These are phyloP conservation scores for Sturnus vulgaris DNA, from an alignment of 2,113 vertebrate species.

Conservation along the genomic window DNA sequence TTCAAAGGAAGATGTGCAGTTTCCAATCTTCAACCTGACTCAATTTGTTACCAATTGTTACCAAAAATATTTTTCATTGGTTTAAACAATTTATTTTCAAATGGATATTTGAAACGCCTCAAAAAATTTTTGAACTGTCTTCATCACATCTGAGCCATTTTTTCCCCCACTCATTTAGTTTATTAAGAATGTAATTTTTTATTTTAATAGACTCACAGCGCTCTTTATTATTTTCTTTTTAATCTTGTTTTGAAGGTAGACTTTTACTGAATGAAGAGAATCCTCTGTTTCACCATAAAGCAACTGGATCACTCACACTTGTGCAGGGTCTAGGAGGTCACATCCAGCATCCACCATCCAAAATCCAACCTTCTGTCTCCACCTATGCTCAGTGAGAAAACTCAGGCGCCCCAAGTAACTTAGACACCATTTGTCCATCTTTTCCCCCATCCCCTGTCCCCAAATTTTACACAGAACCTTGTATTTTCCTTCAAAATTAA, in stretches of 20 bases:
- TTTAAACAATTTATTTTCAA: background rate
- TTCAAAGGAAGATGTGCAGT: background rate
- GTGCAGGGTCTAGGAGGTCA: background rate
- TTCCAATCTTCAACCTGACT: background rate
- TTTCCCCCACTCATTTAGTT: background rate
- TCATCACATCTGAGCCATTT: background rate
- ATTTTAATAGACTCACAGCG: background rate
- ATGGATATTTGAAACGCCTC: background rate
- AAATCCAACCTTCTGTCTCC: background rate
- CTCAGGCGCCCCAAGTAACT: background rate
- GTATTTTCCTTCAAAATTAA: background rate
- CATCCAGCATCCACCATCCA: background rate
- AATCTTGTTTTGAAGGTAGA: background rate
- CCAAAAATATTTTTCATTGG: background rate
- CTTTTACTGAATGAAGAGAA: background rate
- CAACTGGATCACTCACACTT: background rate
- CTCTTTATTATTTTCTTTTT: background rate
- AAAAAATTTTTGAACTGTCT: background rate
- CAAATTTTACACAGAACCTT: background rate
- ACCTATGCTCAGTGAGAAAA: fast-evolving
- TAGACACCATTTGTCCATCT: background rate
- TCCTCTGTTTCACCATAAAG: background rate
- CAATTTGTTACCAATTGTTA: background rate
- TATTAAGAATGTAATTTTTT: background rate
- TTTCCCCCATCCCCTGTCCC: background rate